Percentiles rank a stretch among this genome's conserved stretches.
Conservation (phyloP, 2,888 invertebrate genomes). For the Machimus rusticus region DNA sequence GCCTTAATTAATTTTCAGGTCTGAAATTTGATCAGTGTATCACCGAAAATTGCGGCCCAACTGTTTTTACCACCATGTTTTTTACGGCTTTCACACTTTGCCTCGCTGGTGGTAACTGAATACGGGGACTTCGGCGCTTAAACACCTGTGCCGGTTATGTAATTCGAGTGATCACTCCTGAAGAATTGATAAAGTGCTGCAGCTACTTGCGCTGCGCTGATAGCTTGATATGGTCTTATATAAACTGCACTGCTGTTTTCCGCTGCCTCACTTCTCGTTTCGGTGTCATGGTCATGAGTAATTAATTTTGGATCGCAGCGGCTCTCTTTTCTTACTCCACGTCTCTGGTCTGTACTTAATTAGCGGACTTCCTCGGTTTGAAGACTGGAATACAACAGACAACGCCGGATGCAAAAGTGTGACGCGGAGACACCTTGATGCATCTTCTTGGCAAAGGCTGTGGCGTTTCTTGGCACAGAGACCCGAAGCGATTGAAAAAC, state of each 20-base stretch:
- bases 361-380: constrained; percentile 6
- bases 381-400: constrained; percentile 16
- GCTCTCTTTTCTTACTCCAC: neutral
- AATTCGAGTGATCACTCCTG: constrained; percentile 15
- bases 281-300: constrained; percentile 33
- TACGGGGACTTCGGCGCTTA: neutral
- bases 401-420: constrained; percentile 26
- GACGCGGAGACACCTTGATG: constrained; percentile 26
- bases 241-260: neutral
- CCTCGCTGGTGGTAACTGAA: neutral
- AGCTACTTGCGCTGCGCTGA: neutral
- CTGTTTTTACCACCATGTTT: neutral
- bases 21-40: neutral
- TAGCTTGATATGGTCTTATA: neutral
- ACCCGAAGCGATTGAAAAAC: neutral
- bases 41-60: neutral
- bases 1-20: neutral
- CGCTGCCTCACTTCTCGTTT: neutral
- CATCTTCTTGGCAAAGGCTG: constrained; percentile 6
- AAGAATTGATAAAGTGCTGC: neutral
- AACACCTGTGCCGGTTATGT: constrained; percentile 19
- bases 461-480: neutral
- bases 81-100: neutral
- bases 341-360: neutral
- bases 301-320: constrained; percentile 23